Base-by-base conservation (phyloP, 1,140 invertebrate species). In the Dreissena rostriformis region DNA sequence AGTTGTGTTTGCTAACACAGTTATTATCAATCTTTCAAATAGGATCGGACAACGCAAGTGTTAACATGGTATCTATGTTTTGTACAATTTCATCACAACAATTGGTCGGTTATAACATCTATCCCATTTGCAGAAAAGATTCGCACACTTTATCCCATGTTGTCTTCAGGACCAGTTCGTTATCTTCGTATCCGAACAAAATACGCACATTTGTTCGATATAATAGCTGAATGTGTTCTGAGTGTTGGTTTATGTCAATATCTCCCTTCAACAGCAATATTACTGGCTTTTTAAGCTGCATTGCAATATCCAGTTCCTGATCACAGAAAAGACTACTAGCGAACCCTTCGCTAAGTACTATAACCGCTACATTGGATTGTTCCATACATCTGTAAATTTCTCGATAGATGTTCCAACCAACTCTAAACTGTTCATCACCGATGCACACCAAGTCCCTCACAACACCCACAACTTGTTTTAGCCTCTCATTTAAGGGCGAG, bases 241-340 rank as follows among this genome's bases (percentile, higher is more conserved):
- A 22, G 51, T 55, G 26, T 28, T 55, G 15, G 10, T 53, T 53
- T 24, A 39, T 49, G 12, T 73, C 71, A 11, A 73, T 51, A 55
- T 73, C 19, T 55, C 22, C 71, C 24, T 39, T 55, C 71, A 73
- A 53, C 71, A 73, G 52, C 71, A 73, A 53, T 28, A 73, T 24
- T 11, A 73, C 24, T 22, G 71, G 71, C 24, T 73, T 73, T 17
- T 39, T 26, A 22, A 53, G 39, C 28, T 19, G 7, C 15, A 39
- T 55, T 14, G 71, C 71, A 14, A 55, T 17, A 26, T 73, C 52
- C 26, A 73, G 28, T 17, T 73, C 71, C 12, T 55, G 26, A 28
- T 24, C 26, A 55, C 71, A 73, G 57, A 55, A 73, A 24, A 10
- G 0, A 73, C 71, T 73, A 22, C 10, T 22, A 24, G 51, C 52